Evolutionary conservation across 2,888 invertebrate species (phyloP), one percentile per base, ranked within the genome.

Genomic region (Strigamia maritima): DNA sequence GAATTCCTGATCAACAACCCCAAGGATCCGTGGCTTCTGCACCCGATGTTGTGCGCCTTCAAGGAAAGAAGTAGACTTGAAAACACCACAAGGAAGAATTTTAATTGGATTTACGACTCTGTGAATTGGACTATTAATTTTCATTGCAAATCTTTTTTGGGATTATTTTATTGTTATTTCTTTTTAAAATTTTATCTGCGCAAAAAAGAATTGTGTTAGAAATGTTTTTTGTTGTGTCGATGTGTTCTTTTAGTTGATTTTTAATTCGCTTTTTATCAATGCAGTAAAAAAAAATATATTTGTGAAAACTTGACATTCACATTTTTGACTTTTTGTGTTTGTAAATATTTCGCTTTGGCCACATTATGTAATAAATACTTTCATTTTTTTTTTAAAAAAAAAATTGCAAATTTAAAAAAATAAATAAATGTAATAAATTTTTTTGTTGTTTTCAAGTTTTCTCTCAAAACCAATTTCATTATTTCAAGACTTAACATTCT

Each of bases 1-100:
- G 74, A 24, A 79, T 79, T 40, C 79, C 79, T 74, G 79, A 79
- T 26, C 24, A 26, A 40, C 79, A 75, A 31, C 79, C 79, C 12
- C 79, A 79, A 26, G 44, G 75, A 74, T 70, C 74, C 16, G 79
- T 79, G 22, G 79, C 31, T 16, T 40, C 74, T 24, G 79, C 79
- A 3, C 79, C 79, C 44, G 31, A 78, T 19, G 78, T 78, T 16
- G 38, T 40, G 19, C 78, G 78, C 14, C 78, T 2, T 6, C n/a
- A 6, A 26, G 40, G 12, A 35, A 75, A 75, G 76, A 75, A 75
- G 76, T 75, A 75, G 38, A 28, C 4, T 26, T n/a, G 70, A 70
- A 70, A 28, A 70, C 28, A 28, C 2, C 54, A 54, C 19, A 54
- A 54, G 54, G 54, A 54, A 54, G 22, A 26, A 28, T 70, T 70